Conservation (phyloP, 1,140 invertebrate genomes). For the Megathymus violae region DNA sequence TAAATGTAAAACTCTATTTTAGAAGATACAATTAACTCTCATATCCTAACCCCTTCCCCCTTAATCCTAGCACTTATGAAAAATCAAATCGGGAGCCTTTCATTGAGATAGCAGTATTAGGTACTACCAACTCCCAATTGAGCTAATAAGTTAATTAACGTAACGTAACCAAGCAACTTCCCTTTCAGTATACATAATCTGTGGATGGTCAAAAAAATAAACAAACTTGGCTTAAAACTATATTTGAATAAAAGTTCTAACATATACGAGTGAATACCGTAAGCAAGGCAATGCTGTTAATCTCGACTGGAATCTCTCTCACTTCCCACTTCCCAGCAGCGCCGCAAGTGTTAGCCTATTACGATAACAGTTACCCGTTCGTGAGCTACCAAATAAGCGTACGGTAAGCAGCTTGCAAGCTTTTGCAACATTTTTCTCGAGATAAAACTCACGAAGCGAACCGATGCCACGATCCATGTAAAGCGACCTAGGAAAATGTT, state of each 20-base stretch:
- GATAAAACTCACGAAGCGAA: conserved; percentile 54
- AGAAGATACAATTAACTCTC: no score
- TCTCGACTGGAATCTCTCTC: conserved; percentile 39
- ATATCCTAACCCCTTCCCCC: no score
- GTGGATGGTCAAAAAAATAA: no score
- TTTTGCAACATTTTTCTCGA: conserved; percentile 61
- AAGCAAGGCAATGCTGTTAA: conserved; percentile 25
- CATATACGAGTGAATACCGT: background rate
- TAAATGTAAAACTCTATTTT: no score
- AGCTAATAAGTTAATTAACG: no score
- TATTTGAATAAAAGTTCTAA: background rate
- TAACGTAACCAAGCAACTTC: no score
- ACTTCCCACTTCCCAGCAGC: conserved; percentile 51
- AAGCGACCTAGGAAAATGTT: background rate
- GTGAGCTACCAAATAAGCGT: conserved; percentile 69
- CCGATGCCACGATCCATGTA: conserved; percentile 36
- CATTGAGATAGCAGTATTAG: no score
- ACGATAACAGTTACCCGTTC: conserved; percentile 68
- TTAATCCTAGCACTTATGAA: no score
- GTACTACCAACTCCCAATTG: no score
- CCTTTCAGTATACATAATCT: no score
- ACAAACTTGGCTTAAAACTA: background rate
- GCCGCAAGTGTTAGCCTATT: conserved; percentile 50
- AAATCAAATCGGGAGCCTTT: no score
- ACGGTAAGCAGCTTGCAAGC: conserved; percentile 45